Evolutionary conservation across 2,797 vertebrate species (phyloP), one percentile per base, ranked within the genome.

Genomic region (Heteromormyrus szaboi): DNA sequence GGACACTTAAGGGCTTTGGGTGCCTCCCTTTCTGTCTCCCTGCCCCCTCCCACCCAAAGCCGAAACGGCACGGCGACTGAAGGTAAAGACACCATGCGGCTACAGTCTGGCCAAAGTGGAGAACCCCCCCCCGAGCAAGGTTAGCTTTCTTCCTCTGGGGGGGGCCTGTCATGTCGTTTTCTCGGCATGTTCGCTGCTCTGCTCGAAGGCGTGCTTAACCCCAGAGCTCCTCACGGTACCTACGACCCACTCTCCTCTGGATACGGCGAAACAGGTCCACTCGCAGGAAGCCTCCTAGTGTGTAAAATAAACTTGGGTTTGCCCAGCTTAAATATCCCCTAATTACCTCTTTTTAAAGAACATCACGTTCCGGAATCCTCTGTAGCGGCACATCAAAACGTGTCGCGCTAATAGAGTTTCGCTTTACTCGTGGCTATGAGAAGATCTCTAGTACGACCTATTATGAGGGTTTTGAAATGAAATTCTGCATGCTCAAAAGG

Each of bases 1-100:
- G 95, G 96, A 96, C 95, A 90, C 94, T 95, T 93, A 94, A 95
- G 95, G 95, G 94, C 94, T 95, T 95, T 96, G 96, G 96, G 96
- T 87, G 56, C 48, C 54, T 62, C 86, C 19, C 51, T 9, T 19
- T 56, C 53, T 56, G 14, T 4, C n/a, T 59, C 6, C 22, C 48
- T 12, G 3, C 50, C 50, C 48, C 50, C 54, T 48, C 9, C 25
- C 50, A 56, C 50, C 85, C 12, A 86, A 19, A 50, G 4, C 22
- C 12, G 29, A 33, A 50, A 53, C n/a, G 12, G 7, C 85, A 17
- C 11, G 33, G 48, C 33, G 50, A 56, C 85, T 29, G n/a, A 37
- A 86, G 25, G 50, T 25, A 86, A 86, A 86, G 12, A 56, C 51
- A 86, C 12, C 25, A 19, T 25, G 17, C 51, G 25, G 85, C 85